These are phyloP conservation scores for Amphipoea lucens DNA, from an alignment of 2,888 invertebrate genomes.

Conservation along the genomic window DNA sequence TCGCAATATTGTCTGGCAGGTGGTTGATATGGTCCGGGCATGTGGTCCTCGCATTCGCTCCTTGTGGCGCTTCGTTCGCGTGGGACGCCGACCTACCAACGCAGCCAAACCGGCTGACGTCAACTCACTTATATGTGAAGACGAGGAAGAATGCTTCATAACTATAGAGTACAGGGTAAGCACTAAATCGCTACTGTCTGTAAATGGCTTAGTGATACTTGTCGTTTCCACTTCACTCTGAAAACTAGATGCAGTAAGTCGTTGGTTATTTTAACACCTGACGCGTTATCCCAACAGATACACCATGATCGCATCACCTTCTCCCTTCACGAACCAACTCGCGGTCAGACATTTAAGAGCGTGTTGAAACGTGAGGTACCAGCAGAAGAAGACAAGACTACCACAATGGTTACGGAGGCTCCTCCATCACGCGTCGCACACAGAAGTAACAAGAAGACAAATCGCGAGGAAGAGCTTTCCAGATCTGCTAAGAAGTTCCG, in stretches of 20 bases:
- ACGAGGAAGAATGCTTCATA: slow-evolving; percentile 86
- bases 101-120: slow-evolving; percentile 86
- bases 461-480: slow-evolving; percentile 66
- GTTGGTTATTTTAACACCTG: slow-evolving; percentile 8
- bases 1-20: slow-evolving; percentile 68
- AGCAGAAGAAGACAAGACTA: slow-evolving; percentile 71
- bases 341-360: slow-evolving; percentile 87
- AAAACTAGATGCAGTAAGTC: not conserved
- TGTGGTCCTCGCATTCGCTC: slow-evolving; percentile 86
- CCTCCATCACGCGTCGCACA: slow-evolving; percentile 60
- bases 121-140: slow-evolving; percentile 86
- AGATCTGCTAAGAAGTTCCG: slow-evolving; percentile 73
- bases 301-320: slow-evolving; percentile 88
- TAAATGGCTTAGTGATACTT: not conserved
- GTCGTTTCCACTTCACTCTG: not conserved
- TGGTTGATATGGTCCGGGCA: slow-evolving; percentile 80
- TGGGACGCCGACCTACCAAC: slow-evolving; percentile 78
- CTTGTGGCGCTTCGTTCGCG: slow-evolving; percentile 85
- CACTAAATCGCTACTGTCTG: not conserved
- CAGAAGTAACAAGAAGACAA: slow-evolving; percentile 70
- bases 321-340: slow-evolving; percentile 84
- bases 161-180: slow-evolving; percentile 86
- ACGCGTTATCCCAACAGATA: slow-evolving; percentile 72
- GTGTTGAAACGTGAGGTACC: slow-evolving; percentile 81
- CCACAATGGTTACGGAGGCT: slow-evolving; percentile 62